Evolutionary conservation across 2,888 invertebrate species (phyloP), one percentile per base, ranked within the genome.

Genomic region (Hemaris fuciformis): DNA sequence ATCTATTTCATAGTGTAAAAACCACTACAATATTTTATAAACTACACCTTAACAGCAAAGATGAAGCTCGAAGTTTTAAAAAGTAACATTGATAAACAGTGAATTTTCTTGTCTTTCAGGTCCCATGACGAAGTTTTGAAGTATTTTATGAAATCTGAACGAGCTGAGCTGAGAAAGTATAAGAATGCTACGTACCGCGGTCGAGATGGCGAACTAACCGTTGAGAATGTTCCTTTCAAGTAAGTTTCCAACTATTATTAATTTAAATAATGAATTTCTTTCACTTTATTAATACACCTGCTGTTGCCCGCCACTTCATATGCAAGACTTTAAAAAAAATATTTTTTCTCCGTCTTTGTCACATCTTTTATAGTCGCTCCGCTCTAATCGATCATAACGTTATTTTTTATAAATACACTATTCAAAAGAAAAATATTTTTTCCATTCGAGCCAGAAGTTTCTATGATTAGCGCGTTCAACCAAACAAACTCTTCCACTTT

Each of bases 111-210:
- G 64, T 66, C 48, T 74, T 72, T 64, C 83, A 92, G 97, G 97
- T 93, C 95, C 22, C 94, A 94, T 75, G 74, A 88, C 0, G 94
- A 95, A 45, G 93, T 95, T 25, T 74, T 95, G 63, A 89, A 90
- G 23, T 94, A 95, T 77, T 95, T 93, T 72, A 88, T 92, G 59
- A 95, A 95, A 83, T 94, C 94, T 0, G 95, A 95, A 83, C 89
- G 87, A 66, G 86, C 91, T 2, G 87, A 89, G 66, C 68, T 92
- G 65, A 87, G 85, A 80, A 86, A 90, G 71, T 93, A 93, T 41
- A 92, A 89, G 69, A 85, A 93, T 53, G 84, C 88, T 3, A 79
- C 87, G 0, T 94, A 94, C 75, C 95, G 94, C 72, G 94, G 94
- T 38, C 91, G 87, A 13, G 93, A 94, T 10, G 96, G 96, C 0